A percentile compares a stretch with the other conserved stretches of the same genome.
Evolutionary conservation across 1,140 invertebrate genomes (phyloP).

Genomic region (Maconellicoccus hirsutus): DNA sequence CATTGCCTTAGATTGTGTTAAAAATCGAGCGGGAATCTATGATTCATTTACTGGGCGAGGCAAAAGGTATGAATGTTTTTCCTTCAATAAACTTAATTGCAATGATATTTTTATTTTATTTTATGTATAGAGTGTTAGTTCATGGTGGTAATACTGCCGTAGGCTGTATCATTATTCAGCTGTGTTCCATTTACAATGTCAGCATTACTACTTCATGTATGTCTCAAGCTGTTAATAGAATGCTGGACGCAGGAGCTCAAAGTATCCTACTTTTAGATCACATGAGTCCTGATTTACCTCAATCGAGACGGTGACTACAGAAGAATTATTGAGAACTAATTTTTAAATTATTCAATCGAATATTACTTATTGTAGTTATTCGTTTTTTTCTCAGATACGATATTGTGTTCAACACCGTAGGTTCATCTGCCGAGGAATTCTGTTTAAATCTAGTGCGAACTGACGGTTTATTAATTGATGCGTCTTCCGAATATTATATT

Average conservation of each 20-base stretch:
- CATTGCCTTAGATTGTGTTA: constrained; percentile 51
- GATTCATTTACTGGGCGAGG: constrained; percentile 41
- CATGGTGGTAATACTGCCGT: constrained; percentile 55
- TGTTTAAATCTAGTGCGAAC: constrained; percentile 21
- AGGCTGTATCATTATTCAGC: constrained; percentile 57
- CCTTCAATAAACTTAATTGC: too few relatives aligned
- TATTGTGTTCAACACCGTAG: constrained; percentile 25
- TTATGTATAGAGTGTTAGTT: constrained; percentile 52
- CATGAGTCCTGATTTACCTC: neutral
- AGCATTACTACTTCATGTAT: constrained; percentile 44
- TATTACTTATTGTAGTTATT: neutral
- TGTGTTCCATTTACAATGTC: constrained; percentile 54
- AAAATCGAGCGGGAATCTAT: constrained; percentile 40
- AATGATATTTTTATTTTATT: neutral
- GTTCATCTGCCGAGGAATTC: neutral
- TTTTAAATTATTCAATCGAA: too few relatives aligned
- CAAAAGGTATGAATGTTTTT: constrained; percentile 40
- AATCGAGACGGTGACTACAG: neutral
- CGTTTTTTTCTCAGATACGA: constrained; percentile 18
- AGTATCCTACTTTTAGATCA: constrained; percentile 40
- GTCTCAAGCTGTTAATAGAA: constrained; percentile 39
- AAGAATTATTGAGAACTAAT: neutral
- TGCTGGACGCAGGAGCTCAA: constrained; percentile 43
- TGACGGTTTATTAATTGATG: neutral
- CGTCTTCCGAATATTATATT: constrained; percentile 8